phyloP scores from a whole-genome alignment of 2,888 invertebrate species.

The Perithous albicinctus region DNA sequence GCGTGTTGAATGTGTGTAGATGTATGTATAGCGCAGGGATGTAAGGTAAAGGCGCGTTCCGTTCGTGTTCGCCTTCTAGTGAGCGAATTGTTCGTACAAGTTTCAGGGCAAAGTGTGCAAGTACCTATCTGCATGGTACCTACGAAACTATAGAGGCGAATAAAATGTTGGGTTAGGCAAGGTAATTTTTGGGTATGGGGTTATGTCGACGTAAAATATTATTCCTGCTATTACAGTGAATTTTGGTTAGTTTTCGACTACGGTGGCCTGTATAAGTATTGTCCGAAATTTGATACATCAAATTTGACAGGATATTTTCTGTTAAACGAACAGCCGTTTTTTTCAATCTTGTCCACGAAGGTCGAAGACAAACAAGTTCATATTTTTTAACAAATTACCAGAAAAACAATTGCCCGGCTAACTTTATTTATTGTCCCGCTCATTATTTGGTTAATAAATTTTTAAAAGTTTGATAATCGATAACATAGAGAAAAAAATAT shows the following conservation, averaged over 20 bases:
- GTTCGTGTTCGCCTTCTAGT: constrained; percentile 41
- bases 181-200: constrained; percentile 23
- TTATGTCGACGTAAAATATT: neutral
- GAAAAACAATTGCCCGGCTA: too few species aligned
- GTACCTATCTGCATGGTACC: constrained; percentile 15
- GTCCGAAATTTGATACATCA: neutral
- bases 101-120: constrained; percentile 24
- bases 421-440: too few species aligned
- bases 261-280: neutral
- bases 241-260: neutral
- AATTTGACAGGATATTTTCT: neutral
- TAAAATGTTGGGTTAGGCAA: neutral
- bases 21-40: neutral
- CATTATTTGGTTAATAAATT: too few species aligned
- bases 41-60: constrained; percentile 20
- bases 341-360: too few species aligned
- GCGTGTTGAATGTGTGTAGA: neutral
- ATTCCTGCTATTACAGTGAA: constrained; percentile 11
- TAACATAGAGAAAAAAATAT: too few species aligned
- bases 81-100: constrained; percentile 36
- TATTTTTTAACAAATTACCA: too few species aligned
- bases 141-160: neutral
- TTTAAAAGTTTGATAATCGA: too few species aligned
- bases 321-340: neutral
- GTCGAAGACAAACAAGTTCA: too few species aligned